A percentile compares a stretch with the other conserved stretches of the same genome.
Conservation (phyloP, 2,888 invertebrate species). For the Euclidia mi region DNA sequence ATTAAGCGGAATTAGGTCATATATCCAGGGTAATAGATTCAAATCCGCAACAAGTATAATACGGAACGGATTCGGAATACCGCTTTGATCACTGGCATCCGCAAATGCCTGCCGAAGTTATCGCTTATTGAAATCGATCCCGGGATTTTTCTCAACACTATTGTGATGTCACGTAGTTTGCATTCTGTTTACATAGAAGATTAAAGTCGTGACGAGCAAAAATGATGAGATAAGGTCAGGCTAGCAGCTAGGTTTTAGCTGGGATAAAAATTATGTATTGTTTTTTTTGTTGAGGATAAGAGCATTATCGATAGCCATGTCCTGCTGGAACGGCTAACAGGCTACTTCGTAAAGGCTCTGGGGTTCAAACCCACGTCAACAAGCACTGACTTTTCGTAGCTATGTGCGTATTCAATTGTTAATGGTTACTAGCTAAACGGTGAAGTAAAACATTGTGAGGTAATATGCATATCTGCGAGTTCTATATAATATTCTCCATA, state of each 20-base stretch:
- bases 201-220: constrained; percentile 29
- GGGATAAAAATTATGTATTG: too few relatives aligned
- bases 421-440: too few relatives aligned
- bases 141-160: constrained; percentile 68
- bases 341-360: too few relatives aligned
- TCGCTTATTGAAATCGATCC: constrained; percentile 84
- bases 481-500: too few relatives aligned
- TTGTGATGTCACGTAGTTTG: constrained; percentile 62
- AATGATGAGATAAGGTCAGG: constrained; percentile 1
- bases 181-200: constrained; percentile 47
- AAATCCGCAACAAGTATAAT: constrained; percentile 46
- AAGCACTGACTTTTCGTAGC: too few relatives aligned
- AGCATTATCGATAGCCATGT: too few relatives aligned
- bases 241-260: neutral
- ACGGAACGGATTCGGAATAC: constrained; percentile 41
- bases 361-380: too few relatives aligned
- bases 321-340: too few relatives aligned
- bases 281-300: too few relatives aligned
- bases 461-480: too few relatives aligned
- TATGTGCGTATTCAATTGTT: too few relatives aligned
- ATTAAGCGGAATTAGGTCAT: constrained; percentile 53
- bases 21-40: constrained; percentile 58
- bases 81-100: constrained; percentile 68
- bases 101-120: constrained; percentile 70
- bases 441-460: too few relatives aligned